phyloP scores from a whole-genome alignment of 1,140 invertebrate genomes.

The Drosophila ficusphila region DNA sequence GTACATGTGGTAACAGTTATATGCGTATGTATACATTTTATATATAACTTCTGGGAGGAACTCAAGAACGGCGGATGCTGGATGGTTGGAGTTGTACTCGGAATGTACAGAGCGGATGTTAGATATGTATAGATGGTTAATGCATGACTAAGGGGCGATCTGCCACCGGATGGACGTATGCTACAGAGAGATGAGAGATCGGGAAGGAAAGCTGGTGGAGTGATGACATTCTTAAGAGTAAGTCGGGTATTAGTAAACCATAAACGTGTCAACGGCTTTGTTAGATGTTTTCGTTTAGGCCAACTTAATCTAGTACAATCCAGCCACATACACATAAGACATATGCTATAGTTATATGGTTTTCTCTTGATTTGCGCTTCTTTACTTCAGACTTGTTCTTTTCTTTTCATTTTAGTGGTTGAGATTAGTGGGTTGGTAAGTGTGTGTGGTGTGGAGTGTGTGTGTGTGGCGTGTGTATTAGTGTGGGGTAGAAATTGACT shows the following conservation, averaged over 20 bases:
- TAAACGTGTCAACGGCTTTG: constrained; percentile 52
- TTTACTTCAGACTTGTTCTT: constrained; percentile 40
- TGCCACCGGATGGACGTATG: constrained; percentile 41
- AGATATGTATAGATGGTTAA: background rate
- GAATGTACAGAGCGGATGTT: constrained; percentile 45
- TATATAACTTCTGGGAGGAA: constrained; percentile 5
- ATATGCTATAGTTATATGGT: constrained; percentile 70
- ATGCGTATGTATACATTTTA: constrained; percentile 12
- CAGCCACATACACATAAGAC: constrained; percentile 77
- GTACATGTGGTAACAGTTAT: constrained; percentile 51
- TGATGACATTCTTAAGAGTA: constrained; percentile 67
- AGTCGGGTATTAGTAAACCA: constrained; percentile 50
- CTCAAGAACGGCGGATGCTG: constrained; percentile 8
- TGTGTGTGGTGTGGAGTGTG: constrained; percentile 23
- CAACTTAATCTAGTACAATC: constrained; percentile 75
- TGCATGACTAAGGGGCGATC: constrained; percentile 25
- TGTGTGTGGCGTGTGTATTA: constrained; percentile 27
- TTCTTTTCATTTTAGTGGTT: constrained; percentile 42
- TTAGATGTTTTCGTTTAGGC: constrained; percentile 46
- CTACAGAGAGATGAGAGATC: constrained; percentile 36
- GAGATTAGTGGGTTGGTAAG: constrained; percentile 49
- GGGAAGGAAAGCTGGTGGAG: constrained; percentile 24
- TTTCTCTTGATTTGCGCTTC: constrained; percentile 47
- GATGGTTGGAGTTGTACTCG: constrained; percentile 6
- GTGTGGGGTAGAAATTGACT: constrained; percentile 73